A percentile compares a stretch with the other conserved stretches of the same genome.
These are phyloP conservation scores for Pampus argenteus DNA, from an alignment of 2,797 vertebrate genomes.

Conservation along the genomic window DNA sequence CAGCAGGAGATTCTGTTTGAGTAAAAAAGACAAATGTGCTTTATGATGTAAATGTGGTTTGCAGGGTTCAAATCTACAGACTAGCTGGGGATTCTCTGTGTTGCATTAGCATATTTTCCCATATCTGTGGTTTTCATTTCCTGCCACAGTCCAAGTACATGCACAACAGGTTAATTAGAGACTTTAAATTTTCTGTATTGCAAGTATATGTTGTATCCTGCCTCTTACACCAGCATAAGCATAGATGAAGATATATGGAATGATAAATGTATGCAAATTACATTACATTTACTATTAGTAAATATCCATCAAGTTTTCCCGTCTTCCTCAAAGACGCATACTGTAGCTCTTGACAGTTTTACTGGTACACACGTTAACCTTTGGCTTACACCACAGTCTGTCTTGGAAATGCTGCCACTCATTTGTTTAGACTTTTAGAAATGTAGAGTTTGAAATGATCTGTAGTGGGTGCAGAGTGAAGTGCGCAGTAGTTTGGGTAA, in stretches of 20 bases:
- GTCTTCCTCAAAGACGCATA: neutral
- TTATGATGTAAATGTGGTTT: neutral
- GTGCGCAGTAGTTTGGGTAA: slow-evolving; percentile 4
- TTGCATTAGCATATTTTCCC: neutral
- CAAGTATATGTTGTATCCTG: neutral
- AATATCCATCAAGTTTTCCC: neutral
- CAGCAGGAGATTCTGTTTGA: no score
- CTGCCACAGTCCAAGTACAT: slow-evolving; percentile 8
- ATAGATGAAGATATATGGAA: neutral
- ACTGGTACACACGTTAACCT: slow-evolving; percentile 11
- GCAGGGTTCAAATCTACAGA: neutral
- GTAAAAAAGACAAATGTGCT: neutral
- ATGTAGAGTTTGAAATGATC: slow-evolving; percentile 20
- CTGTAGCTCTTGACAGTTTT: neutral
- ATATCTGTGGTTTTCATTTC: slow-evolving; percentile 23
- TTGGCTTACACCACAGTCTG: neutral
- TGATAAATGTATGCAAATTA: neutral
- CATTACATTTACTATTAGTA: neutral
- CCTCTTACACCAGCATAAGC: neutral
- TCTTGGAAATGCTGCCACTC: no score
- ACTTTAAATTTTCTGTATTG: no score
- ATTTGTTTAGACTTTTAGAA: neutral
- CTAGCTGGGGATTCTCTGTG: no score
- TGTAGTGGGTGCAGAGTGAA: slow-evolving; percentile 15
- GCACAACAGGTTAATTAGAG: slow-evolving; percentile 27